Evolutionary conservation across 2,113 vertebrate genomes (phyloP).

Genomic region (Sinocyclocheilus rhinocerous): DNA sequence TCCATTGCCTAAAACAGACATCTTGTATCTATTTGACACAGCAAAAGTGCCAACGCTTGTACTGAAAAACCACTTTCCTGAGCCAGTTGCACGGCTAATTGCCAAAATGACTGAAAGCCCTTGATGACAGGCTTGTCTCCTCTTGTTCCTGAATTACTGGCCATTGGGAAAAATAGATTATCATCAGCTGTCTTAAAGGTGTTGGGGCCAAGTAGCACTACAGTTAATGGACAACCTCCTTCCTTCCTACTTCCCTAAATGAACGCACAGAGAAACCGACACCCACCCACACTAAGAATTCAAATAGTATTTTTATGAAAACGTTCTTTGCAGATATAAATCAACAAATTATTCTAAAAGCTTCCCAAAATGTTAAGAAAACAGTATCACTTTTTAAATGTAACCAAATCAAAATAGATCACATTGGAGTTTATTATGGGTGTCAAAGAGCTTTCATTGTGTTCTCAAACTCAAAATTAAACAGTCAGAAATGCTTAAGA

Average conservation of each 20-base stretch:
- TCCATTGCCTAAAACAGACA: background rate
- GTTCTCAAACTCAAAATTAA: background rate
- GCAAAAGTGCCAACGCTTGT: conserved; percentile 1
- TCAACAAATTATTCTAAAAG: conserved; percentile 4
- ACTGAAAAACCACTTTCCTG: conserved; percentile 53
- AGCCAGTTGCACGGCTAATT: conserved; percentile 47
- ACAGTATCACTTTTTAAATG: background rate
- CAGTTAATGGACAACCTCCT: conserved; percentile 57
- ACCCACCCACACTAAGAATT: conserved; percentile 15
- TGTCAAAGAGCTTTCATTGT: conserved; percentile 1
- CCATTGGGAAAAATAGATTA: conserved; percentile 62
- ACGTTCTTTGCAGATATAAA: background rate
- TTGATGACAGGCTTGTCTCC: conserved; percentile 58
- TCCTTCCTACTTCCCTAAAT: conserved; percentile 57
- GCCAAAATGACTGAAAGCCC: conserved; percentile 47
- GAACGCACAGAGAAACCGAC: background rate
- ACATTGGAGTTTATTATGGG: conserved; percentile 8
- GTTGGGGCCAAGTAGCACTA: conserved; percentile 51
- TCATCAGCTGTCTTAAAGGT: conserved; percentile 61
- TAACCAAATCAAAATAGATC: background rate
- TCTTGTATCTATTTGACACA: conserved; percentile 5
- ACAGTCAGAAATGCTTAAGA: background rate
- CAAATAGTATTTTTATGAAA: background rate
- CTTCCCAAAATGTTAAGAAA: conserved; percentile 8
- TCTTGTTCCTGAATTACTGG: conserved; percentile 52